phyloP scores from a whole-genome alignment of 2,113 vertebrate species.

The Hiodon tergisus region DNA sequence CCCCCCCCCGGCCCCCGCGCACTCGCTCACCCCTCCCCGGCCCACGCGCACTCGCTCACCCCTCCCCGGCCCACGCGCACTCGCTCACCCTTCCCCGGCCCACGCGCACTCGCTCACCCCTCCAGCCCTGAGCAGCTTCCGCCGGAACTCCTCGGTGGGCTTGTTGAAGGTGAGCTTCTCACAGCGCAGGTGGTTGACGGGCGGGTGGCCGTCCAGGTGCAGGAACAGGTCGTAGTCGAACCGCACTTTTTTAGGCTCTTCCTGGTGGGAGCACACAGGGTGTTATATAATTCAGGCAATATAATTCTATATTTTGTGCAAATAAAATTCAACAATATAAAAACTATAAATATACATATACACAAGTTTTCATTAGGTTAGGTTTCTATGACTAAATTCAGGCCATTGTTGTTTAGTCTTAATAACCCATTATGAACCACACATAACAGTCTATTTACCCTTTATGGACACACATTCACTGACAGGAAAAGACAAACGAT shows the following conservation, averaged over 20 bases:
- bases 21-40: background rate
- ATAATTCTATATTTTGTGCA: no score
- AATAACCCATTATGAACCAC: no score
- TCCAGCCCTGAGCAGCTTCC: constrained; percentile 90
- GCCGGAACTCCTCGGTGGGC: constrained; percentile 94
- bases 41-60: background rate
- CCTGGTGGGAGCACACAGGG: constrained; percentile 53
- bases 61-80: background rate
- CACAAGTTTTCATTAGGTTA: no score
- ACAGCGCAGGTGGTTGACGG: constrained; percentile 95
- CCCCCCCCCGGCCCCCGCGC: no score
- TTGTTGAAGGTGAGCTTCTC: constrained; percentile 99
- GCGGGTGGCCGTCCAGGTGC: constrained; percentile 95
- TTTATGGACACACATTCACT: no score
- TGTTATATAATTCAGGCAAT: background rate
- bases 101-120: constrained; percentile 68
- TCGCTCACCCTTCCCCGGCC: background rate
- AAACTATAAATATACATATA: no score
- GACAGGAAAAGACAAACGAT: no score
- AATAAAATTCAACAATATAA: no score
- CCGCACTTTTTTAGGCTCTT: constrained; percentile 92
- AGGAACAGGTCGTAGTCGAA: constrained; percentile 98
- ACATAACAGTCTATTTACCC: no score
- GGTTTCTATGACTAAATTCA: no score
- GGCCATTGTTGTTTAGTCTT: no score